Conservation (phyloP, 2,888 invertebrate genomes). For the Eupithecia pulchellata region DNA sequence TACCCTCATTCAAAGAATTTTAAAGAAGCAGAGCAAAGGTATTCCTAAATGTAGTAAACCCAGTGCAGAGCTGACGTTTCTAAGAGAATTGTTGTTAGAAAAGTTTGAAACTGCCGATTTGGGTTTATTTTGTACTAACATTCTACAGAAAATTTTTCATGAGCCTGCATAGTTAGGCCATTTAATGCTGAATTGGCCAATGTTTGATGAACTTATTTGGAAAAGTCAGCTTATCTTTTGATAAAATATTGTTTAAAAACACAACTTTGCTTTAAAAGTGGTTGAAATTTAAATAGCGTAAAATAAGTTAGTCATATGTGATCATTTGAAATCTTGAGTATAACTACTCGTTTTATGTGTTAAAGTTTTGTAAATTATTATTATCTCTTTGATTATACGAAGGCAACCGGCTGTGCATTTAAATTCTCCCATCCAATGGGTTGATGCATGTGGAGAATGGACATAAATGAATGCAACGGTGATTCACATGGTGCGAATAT, state of each 20-base stretch:
- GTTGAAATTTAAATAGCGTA: background rate
- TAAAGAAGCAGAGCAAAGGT: slow-evolving; percentile 50
- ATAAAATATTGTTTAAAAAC: background rate
- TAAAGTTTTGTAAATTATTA: background rate
- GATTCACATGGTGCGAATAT: background rate
- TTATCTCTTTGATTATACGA: background rate
- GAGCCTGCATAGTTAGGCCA: slow-evolving; percentile 45
- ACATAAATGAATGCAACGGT: background rate
- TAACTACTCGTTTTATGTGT: background rate
- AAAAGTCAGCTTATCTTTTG: background rate
- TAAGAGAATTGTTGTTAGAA: slow-evolving; percentile 60
- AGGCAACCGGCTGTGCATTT: background rate
- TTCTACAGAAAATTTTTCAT: slow-evolving; percentile 61
- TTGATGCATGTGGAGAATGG: background rate
- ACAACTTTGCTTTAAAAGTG: background rate
- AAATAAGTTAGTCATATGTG: background rate
- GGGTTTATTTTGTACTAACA: slow-evolving; percentile 64
- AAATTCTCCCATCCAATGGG: background rate
- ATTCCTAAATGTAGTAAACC: slow-evolving; percentile 38
- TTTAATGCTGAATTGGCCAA: background rate
- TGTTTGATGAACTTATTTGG: background rate
- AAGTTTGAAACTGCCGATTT: slow-evolving; percentile 64
- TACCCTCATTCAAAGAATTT: slow-evolving; percentile 52
- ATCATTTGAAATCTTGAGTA: background rate
- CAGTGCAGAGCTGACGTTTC: slow-evolving; percentile 53